Evolutionary conservation across 2,113 vertebrate species (phyloP).

Genomic region (Pipra filicauda): DNA sequence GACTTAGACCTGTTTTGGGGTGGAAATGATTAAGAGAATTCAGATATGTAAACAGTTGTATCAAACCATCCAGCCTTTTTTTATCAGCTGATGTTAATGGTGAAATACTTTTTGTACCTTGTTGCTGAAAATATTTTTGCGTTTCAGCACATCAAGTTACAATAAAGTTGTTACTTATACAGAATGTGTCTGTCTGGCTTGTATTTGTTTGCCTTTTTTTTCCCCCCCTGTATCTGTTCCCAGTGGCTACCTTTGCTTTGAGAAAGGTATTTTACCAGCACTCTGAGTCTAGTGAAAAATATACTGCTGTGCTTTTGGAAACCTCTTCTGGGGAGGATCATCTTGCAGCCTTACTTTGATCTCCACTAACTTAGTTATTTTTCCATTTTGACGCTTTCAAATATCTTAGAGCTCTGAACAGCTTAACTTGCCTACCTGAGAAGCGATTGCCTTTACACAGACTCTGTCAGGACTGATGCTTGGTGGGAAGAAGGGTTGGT

Average conservation of each 20-base stretch:
- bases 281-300: background rate
- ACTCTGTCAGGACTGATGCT: background rate
- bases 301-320: background rate
- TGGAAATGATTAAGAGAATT: slow-evolving; percentile 65
- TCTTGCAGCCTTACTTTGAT: background rate
- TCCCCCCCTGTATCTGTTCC: background rate
- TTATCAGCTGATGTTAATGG: slow-evolving; percentile 79
- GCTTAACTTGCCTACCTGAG: background rate
- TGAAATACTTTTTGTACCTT: slow-evolving; percentile 82
- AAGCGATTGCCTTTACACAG: background rate
- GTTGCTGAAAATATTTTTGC: slow-evolving; percentile 84
- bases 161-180: slow-evolving; percentile 84
- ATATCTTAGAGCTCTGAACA: background rate
- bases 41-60: slow-evolving; percentile 70
- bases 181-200: slow-evolving; percentile 53
- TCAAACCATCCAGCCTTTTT: slow-evolving; percentile 76
- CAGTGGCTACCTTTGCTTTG: background rate
- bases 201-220: background rate
- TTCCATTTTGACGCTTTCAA: background rate
- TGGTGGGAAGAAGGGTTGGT: background rate
- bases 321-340: background rate
- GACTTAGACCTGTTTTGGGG: slow-evolving; percentile 66
- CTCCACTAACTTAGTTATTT: background rate
- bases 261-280: background rate
- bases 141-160: slow-evolving; percentile 80